Base-by-base conservation (phyloP, 1,140 invertebrate species). In the Formica selysi region DNA sequence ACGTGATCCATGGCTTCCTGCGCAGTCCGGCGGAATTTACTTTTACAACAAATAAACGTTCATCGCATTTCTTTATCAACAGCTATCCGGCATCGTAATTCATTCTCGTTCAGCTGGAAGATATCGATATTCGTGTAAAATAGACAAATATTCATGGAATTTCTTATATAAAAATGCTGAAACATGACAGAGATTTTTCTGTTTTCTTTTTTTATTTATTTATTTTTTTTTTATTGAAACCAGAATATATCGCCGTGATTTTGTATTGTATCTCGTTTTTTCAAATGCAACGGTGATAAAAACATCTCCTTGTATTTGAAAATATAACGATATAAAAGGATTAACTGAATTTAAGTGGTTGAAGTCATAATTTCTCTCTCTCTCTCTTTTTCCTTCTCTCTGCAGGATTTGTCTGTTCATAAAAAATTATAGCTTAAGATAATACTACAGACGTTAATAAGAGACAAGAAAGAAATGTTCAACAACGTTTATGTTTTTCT, bases 271-370 rank as follows among this genome's bases (percentile, higher is more conserved):
- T 79, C 67, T 79, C 61, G 38, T 36, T 78, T 59, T 59, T 48
- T n/a, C 44, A 79, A 36, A 67, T 62, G 38, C n/a, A n/a, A 11
- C 3, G 4, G 41, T 16, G 13, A 79, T 67, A 67, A 83, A 59
- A 71, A 57, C 51, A 16, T 8, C 32, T 76, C 22, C 7, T 67
- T 59, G 26, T 74, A 71, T 70, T 26, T 57, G 32, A 76, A 80
- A 83, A 38, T 83, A 59, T 54, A 57, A 13, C 16, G 41, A 19
- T 70, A 19, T 70, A 83, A 73, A 36, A 73, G 54, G 57, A 59
- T 73, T 57, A 83, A 74, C 38, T 76, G 13, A 83, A 83, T 83
- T 83, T 83, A 83, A 70, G 67, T 71, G 51, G 48, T 83, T 81
- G 44, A 70, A 64, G 41, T 36, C 26, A 19, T 51, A 59, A 83